phyloP scores from a whole-genome alignment of 1,140 invertebrate genomes.

The Helicoverpa zea region DNA sequence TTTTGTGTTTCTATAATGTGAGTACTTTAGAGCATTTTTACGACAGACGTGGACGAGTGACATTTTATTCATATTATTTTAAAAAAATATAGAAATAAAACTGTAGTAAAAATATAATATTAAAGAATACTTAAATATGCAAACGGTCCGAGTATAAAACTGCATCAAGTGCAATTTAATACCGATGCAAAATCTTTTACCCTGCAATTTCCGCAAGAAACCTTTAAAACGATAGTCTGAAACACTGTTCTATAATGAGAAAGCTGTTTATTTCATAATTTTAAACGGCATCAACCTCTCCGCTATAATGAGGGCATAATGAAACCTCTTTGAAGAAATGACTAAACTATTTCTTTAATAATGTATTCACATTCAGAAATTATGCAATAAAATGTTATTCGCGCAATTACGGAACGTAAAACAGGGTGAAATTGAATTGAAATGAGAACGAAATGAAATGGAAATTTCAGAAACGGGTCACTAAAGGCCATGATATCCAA shows the following conservation, averaged over 20 bases:
- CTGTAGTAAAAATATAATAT: no score
- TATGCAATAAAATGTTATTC: constrained; percentile 10
- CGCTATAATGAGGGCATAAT: background rate
- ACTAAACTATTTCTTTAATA: constrained; percentile 14
- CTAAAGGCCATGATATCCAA: constrained; percentile 14
- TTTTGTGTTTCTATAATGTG: no score
- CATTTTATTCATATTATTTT: no score
- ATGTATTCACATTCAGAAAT: constrained; percentile 6
- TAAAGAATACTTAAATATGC: no score
- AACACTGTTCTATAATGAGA: background rate
- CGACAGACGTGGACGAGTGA: no score
- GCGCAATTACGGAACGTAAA: constrained; percentile 16
- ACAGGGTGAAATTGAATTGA: constrained; percentile 17
- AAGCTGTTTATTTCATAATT: constrained; percentile 35
- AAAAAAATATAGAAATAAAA: no score
- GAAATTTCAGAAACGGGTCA: constrained; percentile 25
- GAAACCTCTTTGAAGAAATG: constrained; percentile 17
- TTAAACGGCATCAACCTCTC: constrained; percentile 3
- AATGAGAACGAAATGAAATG: constrained; percentile 34
- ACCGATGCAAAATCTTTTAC: background rate
- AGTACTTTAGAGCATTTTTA: no score
- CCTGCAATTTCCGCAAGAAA: background rate
- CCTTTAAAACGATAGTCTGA: background rate
- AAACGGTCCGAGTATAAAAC: background rate
- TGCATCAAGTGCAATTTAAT: background rate